Conservation (phyloP, 2,113 vertebrate species). For the Hypanus sabinus region DNA sequence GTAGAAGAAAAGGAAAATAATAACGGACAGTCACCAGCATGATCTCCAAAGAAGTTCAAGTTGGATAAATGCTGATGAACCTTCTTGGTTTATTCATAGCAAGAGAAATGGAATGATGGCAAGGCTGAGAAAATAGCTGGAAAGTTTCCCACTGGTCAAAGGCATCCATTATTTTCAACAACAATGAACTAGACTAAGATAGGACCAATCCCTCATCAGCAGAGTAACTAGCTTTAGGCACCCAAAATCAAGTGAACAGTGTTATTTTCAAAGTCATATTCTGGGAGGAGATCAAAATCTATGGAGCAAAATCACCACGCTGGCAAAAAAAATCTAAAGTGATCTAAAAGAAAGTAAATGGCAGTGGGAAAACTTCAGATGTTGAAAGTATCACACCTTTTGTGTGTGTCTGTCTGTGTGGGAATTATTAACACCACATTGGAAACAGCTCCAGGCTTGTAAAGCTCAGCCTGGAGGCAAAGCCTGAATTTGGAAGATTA, state of each 20-base stretch:
- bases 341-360: background rate
- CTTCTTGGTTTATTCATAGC: background rate
- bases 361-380: background rate
- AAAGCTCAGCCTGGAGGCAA: background rate
- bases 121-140: background rate
- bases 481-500: background rate
- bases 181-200: background rate
- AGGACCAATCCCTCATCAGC: background rate
- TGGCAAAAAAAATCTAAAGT: background rate
- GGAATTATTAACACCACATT: background rate
- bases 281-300: no score
- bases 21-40: background rate
- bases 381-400: background rate
- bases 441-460: background rate
- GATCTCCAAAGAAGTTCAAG: background rate
- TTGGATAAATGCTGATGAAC: background rate
- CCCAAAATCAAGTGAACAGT: background rate
- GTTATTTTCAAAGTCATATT: background rate
- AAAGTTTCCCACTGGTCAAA: background rate
- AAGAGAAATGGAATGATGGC: no score
- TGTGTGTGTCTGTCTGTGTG: background rate
- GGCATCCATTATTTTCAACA: background rate
- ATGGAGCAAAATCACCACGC: background rate
- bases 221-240: background rate
- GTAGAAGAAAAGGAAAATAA: background rate